Evolutionary conservation across 2,888 invertebrate species (phyloP), one percentile per base, ranked within the genome.

Genomic region (Eupsilia transversa): DNA sequence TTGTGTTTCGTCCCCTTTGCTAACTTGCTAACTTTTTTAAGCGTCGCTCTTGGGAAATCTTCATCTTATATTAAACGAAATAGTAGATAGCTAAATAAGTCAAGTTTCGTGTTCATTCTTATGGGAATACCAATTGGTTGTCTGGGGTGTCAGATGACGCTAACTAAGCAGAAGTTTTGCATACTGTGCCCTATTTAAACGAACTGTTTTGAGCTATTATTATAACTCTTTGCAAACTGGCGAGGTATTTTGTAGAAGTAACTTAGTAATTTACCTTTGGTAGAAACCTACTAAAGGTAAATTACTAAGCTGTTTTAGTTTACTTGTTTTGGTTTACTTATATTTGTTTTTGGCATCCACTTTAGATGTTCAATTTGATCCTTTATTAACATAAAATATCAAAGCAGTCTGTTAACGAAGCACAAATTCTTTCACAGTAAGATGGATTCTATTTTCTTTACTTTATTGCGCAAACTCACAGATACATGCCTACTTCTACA

Each of bases 1-100:
- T 83, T 75, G 75, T 86, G 54, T 83, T 77, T 81, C 76, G 82
- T 80, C 73, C 77, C 74, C 79, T 82, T 82, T 67, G 77, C 80
- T 77, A 77, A 80, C 78, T 76, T 54, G 35, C 20, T 69, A 87
- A 84, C 84, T 84, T 87, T 87, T 86, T 86, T 83, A 87, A 87
- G 83, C 79, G 67, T 74, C 59, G 54, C 88, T 77, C 88, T 76
- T 73, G 87, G 88, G 88, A 87, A 87, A 87, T 87, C 84, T 87
- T 75, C 82, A 87, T 87, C 35, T 82, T 83, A 75, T 82, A 81
- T 81, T 81, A 80, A 81, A 87, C 75, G 74, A 76, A 79, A 77
- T 79, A 79, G 74, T 27, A 78, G 83, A 73, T 81, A 86, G 69
- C 73, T 73, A 78, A 86, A 84, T 84, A 86, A 86, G 74, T 85